Percentiles rank a stretch among this genome's conserved stretches.
Conservation (phyloP, 2,113 vertebrate species). For the Scomber scombrus region DNA sequence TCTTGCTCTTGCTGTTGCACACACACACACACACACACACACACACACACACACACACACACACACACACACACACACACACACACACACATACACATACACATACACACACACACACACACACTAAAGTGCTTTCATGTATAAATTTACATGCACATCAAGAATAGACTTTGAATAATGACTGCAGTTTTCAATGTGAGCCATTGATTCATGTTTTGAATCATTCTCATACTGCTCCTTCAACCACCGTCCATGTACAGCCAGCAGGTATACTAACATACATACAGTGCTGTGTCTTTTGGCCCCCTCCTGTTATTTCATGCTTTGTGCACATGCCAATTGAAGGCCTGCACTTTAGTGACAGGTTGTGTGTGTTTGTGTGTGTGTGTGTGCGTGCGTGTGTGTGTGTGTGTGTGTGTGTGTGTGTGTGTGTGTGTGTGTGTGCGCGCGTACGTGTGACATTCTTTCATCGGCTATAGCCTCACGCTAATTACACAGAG, state of each 20-base stretch:
- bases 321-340: slow-evolving; percentile 75
- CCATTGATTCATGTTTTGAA: not conserved
- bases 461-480: not conserved
- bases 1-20: not conserved
- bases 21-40: not conserved
- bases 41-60: no score
- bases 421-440: no score
- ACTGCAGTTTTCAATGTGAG: slow-evolving; percentile 2
- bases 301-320: slow-evolving; percentile 72
- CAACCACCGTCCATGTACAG: slow-evolving; percentile 3
- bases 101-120: no score
- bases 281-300: slow-evolving; percentile 31
- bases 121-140: not conserved
- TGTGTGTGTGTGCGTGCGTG: slow-evolving; percentile 14
- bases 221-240: slow-evolving; percentile 13
- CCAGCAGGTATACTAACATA: slow-evolving; percentile 22
- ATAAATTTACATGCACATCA: not conserved
- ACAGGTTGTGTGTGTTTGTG: slow-evolving; percentile 25
- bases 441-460: not conserved
- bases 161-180: not conserved
- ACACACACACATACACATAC: no score
- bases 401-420: no score
- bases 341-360: slow-evolving; percentile 55
- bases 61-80: not conserved
- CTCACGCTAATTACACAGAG: not conserved